Base-by-base conservation (phyloP, 35 echinoderm and acorn worm species). In the Amphiura filiformis region DNA sequence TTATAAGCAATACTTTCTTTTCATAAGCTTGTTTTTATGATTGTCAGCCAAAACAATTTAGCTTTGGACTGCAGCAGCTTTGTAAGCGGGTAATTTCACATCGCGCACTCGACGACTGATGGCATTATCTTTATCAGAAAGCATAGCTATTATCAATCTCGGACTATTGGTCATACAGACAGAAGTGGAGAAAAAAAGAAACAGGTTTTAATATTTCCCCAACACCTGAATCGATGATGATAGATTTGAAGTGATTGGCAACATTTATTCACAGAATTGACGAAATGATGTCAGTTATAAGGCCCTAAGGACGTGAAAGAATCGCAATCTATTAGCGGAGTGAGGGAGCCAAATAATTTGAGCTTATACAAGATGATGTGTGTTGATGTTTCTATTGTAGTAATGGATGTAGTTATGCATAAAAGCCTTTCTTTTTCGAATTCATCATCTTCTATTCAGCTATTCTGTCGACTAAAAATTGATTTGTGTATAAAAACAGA, bases 141-240 rank as follows among this genome's bases (percentile, higher is more conserved):
- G 61, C 61, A 70, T 13, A 70, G 61, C 61, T 70, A 70, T 70
- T 70, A 70, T 70, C 61, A 18, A 70, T 70, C 61, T 70, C 26
- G 28, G 61, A 70, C 61, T 70, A 30, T 70, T 70, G 61, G 61
- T n/a, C 44, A 52, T 52, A 52, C 20, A 52, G 20, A 20, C 44
- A 52, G 20, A 20, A 52, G 44, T 52, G 44, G 61, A 70, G 61
- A 30, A n/a, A 70, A 52, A 70, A 70, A 70, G 61, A 70, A 70
- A n/a, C 61, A 70, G 61, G n/a, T 70, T 70, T 70, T 70, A 70
- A 70, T 70, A 70, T 70, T 70, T 70, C 61, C 61, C 61, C n/a
- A n/a, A 70, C 61, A 70, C 61, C 61, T 70, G 61, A 70, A 70
- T 70, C 28, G 61, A 70, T 70, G 61, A 70, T 70, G 61, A 70